Evolutionary conservation across 2,888 invertebrate species (phyloP), one percentile per base, ranked within the genome.

Genomic region (Brenthis daphne): DNA sequence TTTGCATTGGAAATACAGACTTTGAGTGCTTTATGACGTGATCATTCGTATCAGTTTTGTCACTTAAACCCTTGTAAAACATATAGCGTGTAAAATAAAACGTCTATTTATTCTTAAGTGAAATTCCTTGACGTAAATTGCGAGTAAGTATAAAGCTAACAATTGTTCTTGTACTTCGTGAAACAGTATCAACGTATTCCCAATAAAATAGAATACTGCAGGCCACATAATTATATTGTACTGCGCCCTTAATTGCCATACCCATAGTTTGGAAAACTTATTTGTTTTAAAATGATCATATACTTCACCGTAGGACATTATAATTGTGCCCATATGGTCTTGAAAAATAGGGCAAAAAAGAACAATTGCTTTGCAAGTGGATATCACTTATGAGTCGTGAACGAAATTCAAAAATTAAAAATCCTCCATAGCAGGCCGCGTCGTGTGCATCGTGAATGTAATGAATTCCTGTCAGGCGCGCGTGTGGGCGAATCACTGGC

Each of bases 391-490:
- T 70, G 69, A 68, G 73, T 73, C 72, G 72, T 75, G 75, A 77
- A 78, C 76, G 73, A 78, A 79, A 80, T 78, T 80, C 75, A 74
- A 78, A 80, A 80, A 79, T 79, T 77, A 79, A 82, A 81, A 82
- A 79, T 77, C 76, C 73, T 68, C 75, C 74, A 75, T 77, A 69
- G 74, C 71, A 68, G 77, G 77, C 78, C 79, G 64, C 78, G 78
- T 77, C 79, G 77, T 74, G 73, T 86, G 87, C 86, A 85, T 86
- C 87, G 88, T 88, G 89, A 79, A 80, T 85, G 88, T 92, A 92
- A 92, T 92, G 90, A 90, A 87, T 90, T 87, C 89, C 90, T 92
- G 92, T 90, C 92, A 90, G 82, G 80, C 87, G 86, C 88, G 91
- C 88, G 92, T 91, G 92, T 92, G 92, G 92, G 89, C 92, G 90